Conservation (phyloP, 2,113 vertebrate genomes). For the Podarcis cretensis region DNA sequence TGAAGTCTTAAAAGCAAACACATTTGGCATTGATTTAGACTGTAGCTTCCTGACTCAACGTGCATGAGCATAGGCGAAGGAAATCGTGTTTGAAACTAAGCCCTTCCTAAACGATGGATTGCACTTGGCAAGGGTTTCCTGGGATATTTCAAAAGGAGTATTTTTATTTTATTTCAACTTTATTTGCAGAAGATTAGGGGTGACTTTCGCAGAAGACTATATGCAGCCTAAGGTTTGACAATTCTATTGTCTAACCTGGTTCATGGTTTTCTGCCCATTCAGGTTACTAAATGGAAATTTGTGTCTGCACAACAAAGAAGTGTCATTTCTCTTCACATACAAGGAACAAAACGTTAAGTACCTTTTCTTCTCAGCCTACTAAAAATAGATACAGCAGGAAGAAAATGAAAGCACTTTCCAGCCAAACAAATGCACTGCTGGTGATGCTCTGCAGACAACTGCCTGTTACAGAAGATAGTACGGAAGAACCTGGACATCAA, state of each 20-base stretch:
- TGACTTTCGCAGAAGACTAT: constrained; percentile 27
- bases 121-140: constrained; percentile 49
- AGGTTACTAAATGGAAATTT: constrained; percentile 49
- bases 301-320: constrained; percentile 35
- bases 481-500: not conserved
- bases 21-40: constrained; percentile 72
- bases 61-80: constrained; percentile 52
- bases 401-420: constrained; percentile 13
- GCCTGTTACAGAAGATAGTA: not conserved
- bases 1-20: constrained; percentile 71
- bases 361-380: constrained; percentile 30
- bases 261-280: not conserved
- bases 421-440: not conserved
- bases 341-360: constrained; percentile 55
- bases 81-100: constrained; percentile 71
- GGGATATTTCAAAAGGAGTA: constrained; percentile 31
- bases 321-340: constrained; percentile 35
- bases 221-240: not conserved
- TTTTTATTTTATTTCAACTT: constrained; percentile 1
- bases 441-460: not conserved
- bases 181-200: constrained; percentile 15
- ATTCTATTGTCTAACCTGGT: not conserved
- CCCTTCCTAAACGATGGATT: constrained; percentile 57
- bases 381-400: constrained; percentile 38
- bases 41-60: constrained; percentile 69